Evolutionary conservation across 2,113 vertebrate species (phyloP).

Genomic region (Callopanchax toddi): DNA sequence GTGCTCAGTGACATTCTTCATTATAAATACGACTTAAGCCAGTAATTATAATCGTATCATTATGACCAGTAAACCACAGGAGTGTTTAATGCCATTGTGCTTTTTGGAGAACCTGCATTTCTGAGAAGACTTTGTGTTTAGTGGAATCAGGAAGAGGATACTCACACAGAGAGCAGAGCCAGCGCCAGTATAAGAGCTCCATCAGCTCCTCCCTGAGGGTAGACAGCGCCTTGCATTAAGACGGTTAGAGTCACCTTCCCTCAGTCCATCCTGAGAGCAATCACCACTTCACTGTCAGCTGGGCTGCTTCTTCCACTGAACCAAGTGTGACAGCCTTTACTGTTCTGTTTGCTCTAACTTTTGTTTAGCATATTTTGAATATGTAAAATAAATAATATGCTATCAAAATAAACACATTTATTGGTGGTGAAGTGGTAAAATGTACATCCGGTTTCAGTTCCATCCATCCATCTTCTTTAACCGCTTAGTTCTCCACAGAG

Average conservation of each 20-base stretch:
- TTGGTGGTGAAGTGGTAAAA: too few relatives aligned
- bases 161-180: conserved; percentile 12
- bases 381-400: too few relatives aligned
- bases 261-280: conserved; percentile 60
- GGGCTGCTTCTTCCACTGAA: conserved; percentile 39
- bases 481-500: too few relatives aligned
- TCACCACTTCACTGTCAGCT: conserved; percentile 60
- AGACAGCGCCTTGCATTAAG: conserved; percentile 59
- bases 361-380: too few relatives aligned
- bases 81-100: neutral
- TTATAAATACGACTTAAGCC: neutral
- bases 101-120: conserved; percentile 8
- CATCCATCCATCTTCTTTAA: too few relatives aligned
- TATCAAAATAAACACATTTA: too few relatives aligned
- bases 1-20: conserved; percentile 7
- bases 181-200: conserved; percentile 61
- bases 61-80: neutral
- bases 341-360: too few relatives aligned
- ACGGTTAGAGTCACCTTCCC: conserved; percentile 73
- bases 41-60: neutral
- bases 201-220: conserved; percentile 59
- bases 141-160: conserved; percentile 14
- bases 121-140: conserved; percentile 16
- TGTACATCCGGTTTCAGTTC: too few relatives aligned
- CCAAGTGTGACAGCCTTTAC: conserved; percentile 62